Conservation (phyloP, 2,888 invertebrate species). For the Macrosiphum euphorbiae region DNA sequence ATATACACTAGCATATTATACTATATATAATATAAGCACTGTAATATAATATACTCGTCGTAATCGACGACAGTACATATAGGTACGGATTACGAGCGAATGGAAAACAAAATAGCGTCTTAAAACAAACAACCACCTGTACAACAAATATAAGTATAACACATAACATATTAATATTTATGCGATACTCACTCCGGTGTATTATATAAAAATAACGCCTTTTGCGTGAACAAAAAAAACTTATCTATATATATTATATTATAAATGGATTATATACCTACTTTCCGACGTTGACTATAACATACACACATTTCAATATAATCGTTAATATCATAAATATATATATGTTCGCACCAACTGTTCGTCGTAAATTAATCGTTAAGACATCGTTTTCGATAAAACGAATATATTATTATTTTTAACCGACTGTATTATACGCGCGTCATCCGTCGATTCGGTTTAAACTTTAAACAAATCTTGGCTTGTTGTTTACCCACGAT, state of each 20-base stretch:
- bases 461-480: constrained; percentile 17
- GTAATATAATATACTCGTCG: not conserved
- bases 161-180: not conserved
- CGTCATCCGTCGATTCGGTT: not conserved
- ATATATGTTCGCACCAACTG: not conserved
- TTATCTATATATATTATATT: not conserved
- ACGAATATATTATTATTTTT: constrained; percentile 19
- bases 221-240: not conserved
- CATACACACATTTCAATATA: not conserved
- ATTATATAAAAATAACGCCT: not conserved
- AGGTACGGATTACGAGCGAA: not conserved
- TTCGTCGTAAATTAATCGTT: constrained; percentile 6
- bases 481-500: not conserved
- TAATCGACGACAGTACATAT: not conserved
- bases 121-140: not conserved
- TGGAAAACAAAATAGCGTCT: not conserved
- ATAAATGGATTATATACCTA: not conserved
- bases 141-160: constrained; percentile 1
- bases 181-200: not conserved
- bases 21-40: not conserved
- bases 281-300: not conserved
- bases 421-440: constrained; percentile 6
- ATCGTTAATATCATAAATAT: not conserved
- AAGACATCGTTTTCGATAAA: constrained; percentile 1
- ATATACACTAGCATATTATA: too few species aligned